phyloP scores from a whole-genome alignment of 2,888 invertebrate genomes.

The Yponomeuta evonymella region DNA sequence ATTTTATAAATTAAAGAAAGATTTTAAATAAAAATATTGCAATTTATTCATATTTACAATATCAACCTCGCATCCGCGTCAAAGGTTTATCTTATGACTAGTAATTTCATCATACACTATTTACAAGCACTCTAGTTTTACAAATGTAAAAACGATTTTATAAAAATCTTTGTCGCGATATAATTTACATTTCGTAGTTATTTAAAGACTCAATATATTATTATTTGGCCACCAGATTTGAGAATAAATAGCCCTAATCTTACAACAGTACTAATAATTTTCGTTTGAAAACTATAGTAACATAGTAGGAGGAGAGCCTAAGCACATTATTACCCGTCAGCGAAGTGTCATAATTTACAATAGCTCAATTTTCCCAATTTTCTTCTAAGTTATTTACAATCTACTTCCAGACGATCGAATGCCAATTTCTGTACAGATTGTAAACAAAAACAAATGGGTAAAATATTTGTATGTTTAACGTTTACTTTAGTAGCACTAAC shows the following conservation, averaged over 20 bases:
- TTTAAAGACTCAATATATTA: not conserved
- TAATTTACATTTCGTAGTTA: not conserved
- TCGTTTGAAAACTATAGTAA: no score
- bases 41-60: conserved; percentile 47
- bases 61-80: conserved; percentile 33
- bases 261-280: no score
- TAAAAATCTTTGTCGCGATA: not conserved
- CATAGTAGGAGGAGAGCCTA: no score
- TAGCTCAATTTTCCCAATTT: no score
- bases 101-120: conserved; percentile 37
- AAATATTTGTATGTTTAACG: no score
- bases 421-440: no score
- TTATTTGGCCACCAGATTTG: not conserved
- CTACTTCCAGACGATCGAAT: no score
- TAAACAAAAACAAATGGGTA: no score
- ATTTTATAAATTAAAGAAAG: not conserved
- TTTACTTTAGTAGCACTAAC: no score
- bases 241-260: not conserved
- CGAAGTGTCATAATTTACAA: no score
- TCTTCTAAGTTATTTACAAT: no score
- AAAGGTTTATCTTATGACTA: conserved; percentile 53
- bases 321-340: no score
- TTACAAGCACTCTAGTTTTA: conserved; percentile 31
- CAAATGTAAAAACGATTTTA: not conserved
- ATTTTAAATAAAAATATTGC: conserved; percentile 24